Base-by-base conservation (phyloP, 2,888 invertebrate genomes). In the Aspidapion aeneum region DNA sequence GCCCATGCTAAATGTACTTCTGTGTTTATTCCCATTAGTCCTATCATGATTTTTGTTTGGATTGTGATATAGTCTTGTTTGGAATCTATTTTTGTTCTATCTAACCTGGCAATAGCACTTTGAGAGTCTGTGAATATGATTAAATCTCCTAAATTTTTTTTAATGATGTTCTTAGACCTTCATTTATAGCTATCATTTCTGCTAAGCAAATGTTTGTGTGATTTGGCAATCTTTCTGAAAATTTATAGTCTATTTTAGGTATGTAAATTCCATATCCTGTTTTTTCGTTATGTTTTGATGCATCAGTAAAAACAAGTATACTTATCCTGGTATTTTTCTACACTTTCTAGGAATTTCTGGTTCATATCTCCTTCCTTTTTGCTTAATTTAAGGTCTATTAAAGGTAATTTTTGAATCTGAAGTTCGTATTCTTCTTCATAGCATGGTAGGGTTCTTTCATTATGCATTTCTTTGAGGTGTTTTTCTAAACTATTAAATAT, bases 61-160 rank as follows among this genome's bases (percentile, higher is more conserved):
- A 52, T n/a, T 9, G 62, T 58, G 16, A 56, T 12, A 58, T 49
- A 57, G 17, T 62, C 54, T 12, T 17, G 7, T 12, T 7, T 7
- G 1, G 57, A 19, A 16, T 22, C 35, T 2, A 59, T 49, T 18
- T 22, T n/a, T 2, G 18, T 50, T 18, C 7, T 22, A 20, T 60
- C 49, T n/a, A 63, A 5, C 56, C 57, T 60, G 35, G 35, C 3
- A 7, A 35, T 35, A 35, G 35, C 35, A 35, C 35, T 35, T 35
- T 35, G 35, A 35, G 35, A 35, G 35, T 35, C 35, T 7, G 35
- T 35, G 35, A 35, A 12, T 12, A 35, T 35, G 35, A 35, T 35
- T 35, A 35, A 7, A 12, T 35, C 12, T 35, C 12, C 35, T 7
- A 12, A 12, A 7, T 35, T 35, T 35, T 35, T 35, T 35, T 35